These are phyloP conservation scores for Nannoperca obscura DNA, from an alignment of 2,797 vertebrate species.

Conservation along the genomic window DNA sequence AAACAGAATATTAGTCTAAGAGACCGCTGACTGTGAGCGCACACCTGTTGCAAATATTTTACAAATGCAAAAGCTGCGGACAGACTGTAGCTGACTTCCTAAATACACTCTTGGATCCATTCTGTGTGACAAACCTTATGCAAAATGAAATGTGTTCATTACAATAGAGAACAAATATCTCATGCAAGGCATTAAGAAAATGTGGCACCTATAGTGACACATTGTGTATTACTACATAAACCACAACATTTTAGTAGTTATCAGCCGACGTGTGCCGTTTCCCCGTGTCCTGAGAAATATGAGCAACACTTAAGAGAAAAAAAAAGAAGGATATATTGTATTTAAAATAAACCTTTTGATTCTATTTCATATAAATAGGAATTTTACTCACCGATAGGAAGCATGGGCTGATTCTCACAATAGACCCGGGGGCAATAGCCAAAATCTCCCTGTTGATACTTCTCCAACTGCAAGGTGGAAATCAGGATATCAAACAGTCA, in stretches of 20 bases:
- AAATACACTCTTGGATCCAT: background rate
- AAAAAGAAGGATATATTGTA: background rate
- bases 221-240: background rate
- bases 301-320: background rate
- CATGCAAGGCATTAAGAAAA: background rate
- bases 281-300: background rate
- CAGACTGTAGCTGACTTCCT: background rate
- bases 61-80: background rate
- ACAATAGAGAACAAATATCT: background rate
- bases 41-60: background rate
- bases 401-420: conserved; percentile 97
- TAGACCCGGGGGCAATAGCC: conserved; percentile 96
- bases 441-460: conserved; percentile 96
- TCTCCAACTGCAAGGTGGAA: conserved; percentile 88
- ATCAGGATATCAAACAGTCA: background rate
- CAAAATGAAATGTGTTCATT: background rate
- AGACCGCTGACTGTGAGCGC: background rate
- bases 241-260: background rate
- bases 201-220: background rate
- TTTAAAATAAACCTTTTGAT: background rate
- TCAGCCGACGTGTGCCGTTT: background rate
- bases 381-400: conserved; percentile 91
- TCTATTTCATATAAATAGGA: background rate
- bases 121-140: background rate
- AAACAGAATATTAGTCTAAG: background rate